Percentiles rank a stretch among this genome's conserved stretches.
Conservation (phyloP, 1,140 invertebrate species). For the Panagrolaimus sp. region DNA sequence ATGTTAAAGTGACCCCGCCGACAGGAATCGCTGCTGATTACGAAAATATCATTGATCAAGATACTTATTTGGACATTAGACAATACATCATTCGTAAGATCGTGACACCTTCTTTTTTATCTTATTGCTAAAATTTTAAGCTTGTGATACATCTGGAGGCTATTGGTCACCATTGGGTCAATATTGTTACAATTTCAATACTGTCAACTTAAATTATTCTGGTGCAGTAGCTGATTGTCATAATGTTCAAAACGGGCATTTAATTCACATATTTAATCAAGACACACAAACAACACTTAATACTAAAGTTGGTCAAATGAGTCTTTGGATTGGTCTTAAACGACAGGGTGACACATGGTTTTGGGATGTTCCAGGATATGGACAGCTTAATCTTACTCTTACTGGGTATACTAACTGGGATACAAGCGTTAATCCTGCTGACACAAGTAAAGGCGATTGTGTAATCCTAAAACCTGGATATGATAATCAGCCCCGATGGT, state of each 20-base stretch:
- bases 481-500: conserved; percentile 18
- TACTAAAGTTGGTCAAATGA: background rate
- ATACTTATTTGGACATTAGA: conserved; percentile 16
- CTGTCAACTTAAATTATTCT: background rate
- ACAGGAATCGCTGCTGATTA: conserved; percentile 24
- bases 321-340: conserved; percentile 26
- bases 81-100: conserved; percentile 24
- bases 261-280: conserved; percentile 12
- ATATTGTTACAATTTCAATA: conserved; percentile 13
- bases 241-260: background rate
- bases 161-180: conserved; percentile 19
- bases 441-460: conserved; percentile 24
- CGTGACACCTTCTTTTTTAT: background rate
- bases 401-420: conserved; percentile 30
- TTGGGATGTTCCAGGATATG: conserved; percentile 35
- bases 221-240: conserved; percentile 19
- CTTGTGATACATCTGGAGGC: conserved; percentile 15
- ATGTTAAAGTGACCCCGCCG: conserved; percentile 24
- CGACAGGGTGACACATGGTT: conserved; percentile 22
- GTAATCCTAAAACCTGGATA: conserved; percentile 21
- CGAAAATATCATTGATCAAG: conserved; percentile 22
- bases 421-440: conserved; percentile 16
- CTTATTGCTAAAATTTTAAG: conserved; percentile 13
- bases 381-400: background rate
- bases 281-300: background rate